These are phyloP conservation scores for Pseudoatta argentina DNA, from an alignment of 1,140 invertebrate genomes.

Conservation along the genomic window DNA sequence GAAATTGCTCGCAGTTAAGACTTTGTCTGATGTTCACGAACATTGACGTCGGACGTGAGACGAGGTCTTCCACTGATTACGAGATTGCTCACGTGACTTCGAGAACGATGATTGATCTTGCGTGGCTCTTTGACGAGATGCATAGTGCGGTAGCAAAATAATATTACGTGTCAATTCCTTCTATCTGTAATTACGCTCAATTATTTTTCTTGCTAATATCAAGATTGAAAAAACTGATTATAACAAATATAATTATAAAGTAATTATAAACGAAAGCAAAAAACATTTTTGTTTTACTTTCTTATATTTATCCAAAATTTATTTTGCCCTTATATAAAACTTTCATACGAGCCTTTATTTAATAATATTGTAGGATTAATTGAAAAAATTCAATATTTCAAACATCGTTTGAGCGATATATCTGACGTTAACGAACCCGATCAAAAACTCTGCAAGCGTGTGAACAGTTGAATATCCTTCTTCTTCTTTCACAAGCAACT, in stretches of 20 bases:
- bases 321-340: background rate
- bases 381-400: background rate
- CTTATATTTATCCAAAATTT: background rate
- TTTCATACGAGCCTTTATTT: background rate
- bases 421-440: conserved; percentile 37
- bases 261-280: background rate
- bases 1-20: conserved; percentile 71
- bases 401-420: background rate
- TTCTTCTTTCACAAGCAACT: conserved; percentile 28
- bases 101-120: conserved; percentile 68
- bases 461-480: conserved; percentile 29
- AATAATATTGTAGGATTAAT: background rate
- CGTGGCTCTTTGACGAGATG: conserved; percentile 52
- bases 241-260: conserved; percentile 1
- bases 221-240: background rate
- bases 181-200: conserved; percentile 47
- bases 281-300: background rate
- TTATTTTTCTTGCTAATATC: conserved; percentile 13
- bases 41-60: conserved; percentile 69
- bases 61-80: conserved; percentile 74
- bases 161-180: conserved; percentile 47
- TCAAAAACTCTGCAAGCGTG: conserved; percentile 38
- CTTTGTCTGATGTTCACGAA: conserved; percentile 75
- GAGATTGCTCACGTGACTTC: conserved; percentile 67
- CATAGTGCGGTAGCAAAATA: conserved; percentile 47